Base-by-base conservation (phyloP, 1,140 invertebrate genomes). In the Rhysida immarginata region DNA sequence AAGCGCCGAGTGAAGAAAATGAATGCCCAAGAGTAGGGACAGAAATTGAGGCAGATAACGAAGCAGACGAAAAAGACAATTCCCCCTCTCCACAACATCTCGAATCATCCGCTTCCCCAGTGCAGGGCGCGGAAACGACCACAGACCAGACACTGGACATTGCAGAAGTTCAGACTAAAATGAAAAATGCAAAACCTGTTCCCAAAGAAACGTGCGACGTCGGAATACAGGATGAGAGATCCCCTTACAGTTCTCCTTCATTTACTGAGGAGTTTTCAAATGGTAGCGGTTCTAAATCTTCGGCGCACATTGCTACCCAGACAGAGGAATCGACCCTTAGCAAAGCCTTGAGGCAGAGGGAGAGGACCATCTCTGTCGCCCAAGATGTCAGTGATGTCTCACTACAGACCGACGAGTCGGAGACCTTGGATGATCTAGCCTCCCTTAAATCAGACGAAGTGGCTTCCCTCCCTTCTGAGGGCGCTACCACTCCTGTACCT, bases 391-490 rank as follows among this genome's bases (percentile, higher is more conserved):
- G 23, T 25, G 49, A 51, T 11, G 49, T 27, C 24, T 51, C 49
- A 11, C 49, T 51, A 3, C 49, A 51, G 24, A 51, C 49, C 8
- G 49, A 51, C 24, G 49, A 51, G 24, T 51, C 49, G 2, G 49
- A 51, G 24, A 51, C 49, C 2, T 21, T 51, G 24, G 49, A 51
- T 21, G 49, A 51, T 21, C 24, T 51, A 21, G 49, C 49, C 11
- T 51, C 49, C 13, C 49, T 51, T 5, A 51, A 51, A 21, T 51
- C 49, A 3, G 49, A 51, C 20, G 49, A 51, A 51, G 49, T 51
- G 11, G 49, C 49, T 25, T 51, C 49, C 8, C 49, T 51, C 3
- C 49, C 49, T 13, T 51, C 49, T 25, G 49, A 51, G 26, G 49
- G 49, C 13, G 49, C 24, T 5, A 13, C 16, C 8, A 51, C 49